Conservation (phyloP, 2,797 vertebrate genomes). For the Onychomys leucogaster region DNA sequence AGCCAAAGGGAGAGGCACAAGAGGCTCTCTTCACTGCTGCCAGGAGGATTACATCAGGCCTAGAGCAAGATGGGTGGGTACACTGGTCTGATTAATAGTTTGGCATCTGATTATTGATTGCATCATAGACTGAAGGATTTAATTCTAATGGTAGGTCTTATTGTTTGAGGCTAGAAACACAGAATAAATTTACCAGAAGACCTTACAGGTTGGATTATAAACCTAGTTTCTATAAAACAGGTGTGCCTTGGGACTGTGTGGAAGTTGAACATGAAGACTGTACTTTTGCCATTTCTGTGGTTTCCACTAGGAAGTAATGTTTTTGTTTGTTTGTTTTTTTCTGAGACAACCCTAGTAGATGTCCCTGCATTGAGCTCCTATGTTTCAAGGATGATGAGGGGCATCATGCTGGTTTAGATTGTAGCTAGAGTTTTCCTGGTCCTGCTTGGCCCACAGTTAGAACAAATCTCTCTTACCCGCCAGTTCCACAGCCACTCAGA, state of each 20-base stretch:
- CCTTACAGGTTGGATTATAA: constrained; percentile 17
- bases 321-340: background rate
- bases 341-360: background rate
- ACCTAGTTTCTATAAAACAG: constrained; percentile 42
- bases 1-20: background rate
- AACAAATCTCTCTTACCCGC: no score
- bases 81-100: constrained; percentile 1
- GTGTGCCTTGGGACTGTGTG: background rate
- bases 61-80: background rate
- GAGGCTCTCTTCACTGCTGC: background rate
- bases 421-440: no score
- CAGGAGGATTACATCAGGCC: background rate
- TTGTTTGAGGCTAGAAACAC: constrained; percentile 46
- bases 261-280: background rate
- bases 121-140: background rate
- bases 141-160: constrained; percentile 25
- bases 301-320: background rate
- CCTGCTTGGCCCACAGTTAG: no score
- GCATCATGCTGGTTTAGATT: background rate
- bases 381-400: background rate
- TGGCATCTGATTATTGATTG: background rate
- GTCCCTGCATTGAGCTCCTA: background rate
- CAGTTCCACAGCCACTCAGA: no score
- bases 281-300: background rate
- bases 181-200: background rate